phyloP scores from a whole-genome alignment of 2,113 vertebrate species.

The Heterocephalus glaber region DNA sequence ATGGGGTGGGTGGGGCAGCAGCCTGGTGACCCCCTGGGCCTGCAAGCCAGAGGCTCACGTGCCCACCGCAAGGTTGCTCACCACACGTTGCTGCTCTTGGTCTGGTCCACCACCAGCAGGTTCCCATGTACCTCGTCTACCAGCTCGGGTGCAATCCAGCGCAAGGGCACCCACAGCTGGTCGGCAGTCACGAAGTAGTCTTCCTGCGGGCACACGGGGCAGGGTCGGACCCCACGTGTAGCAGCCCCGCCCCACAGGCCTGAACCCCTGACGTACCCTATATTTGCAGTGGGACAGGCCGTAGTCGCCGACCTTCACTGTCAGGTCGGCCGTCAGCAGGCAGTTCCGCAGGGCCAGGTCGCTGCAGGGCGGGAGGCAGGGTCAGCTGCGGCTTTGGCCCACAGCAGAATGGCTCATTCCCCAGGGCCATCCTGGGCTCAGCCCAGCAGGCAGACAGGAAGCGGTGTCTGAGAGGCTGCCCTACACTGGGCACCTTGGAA shows the following conservation, averaged over 20 bases:
- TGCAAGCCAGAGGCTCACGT: background rate
- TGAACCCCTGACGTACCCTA: slow-evolving; percentile 87
- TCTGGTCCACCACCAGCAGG: slow-evolving; percentile 94
- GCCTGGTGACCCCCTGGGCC: background rate
- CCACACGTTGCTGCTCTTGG: slow-evolving; percentile 97
- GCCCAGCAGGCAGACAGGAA: background rate
- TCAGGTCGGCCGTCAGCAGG: slow-evolving; percentile 92
- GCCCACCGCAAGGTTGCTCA: slow-evolving; percentile 73
- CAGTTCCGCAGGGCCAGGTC: slow-evolving; percentile 97
- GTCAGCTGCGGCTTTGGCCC: background rate
- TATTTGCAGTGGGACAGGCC: slow-evolving; percentile 96
- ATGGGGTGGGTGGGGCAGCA: background rate
- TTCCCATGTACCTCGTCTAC: slow-evolving; percentile 96
- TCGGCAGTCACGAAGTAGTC: slow-evolving; percentile 96
- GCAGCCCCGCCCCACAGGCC: background rate
- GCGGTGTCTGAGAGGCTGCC: background rate
- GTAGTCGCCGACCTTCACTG: slow-evolving; percentile 97
- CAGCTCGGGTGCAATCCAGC: slow-evolving; percentile 97
- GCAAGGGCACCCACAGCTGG: slow-evolving; percentile 95
- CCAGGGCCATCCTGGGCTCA: background rate
- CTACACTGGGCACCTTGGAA: background rate
- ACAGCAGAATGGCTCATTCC: accelerated
- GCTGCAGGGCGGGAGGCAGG: slow-evolving; percentile 76
- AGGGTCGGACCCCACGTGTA: accelerated
- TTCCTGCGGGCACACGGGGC: slow-evolving; percentile 88